phyloP scores from a whole-genome alignment of 2,888 invertebrate genomes.

The Acanthoscelides obtectus region DNA sequence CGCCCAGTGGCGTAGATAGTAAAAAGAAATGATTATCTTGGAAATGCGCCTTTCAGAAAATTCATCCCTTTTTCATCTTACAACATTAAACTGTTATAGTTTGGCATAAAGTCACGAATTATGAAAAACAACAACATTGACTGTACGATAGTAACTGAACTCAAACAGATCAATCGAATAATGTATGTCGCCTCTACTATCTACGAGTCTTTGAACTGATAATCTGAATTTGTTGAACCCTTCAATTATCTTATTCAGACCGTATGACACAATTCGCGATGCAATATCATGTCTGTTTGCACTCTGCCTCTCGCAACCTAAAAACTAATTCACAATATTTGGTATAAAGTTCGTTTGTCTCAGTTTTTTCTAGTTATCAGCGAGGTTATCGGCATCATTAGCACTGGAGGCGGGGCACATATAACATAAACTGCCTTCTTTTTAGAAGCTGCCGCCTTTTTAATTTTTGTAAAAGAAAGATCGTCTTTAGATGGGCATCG shows the following conservation, averaged over 20 bases:
- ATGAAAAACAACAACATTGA: too few relatives aligned
- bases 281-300: background rate
- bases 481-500: too few relatives aligned
- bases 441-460: too few relatives aligned
- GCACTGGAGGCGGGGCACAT: background rate
- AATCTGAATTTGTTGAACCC: background rate
- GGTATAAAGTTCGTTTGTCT: background rate
- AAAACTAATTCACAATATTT: background rate
- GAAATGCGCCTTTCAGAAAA: too few relatives aligned
- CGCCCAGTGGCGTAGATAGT: too few relatives aligned
- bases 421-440: background rate
- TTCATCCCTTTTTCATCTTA: too few relatives aligned
- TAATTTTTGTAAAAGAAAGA: too few relatives aligned
- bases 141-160: background rate
- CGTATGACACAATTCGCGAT: background rate
- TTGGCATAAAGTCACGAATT: too few relatives aligned
- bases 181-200: background rate
- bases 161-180: background rate
- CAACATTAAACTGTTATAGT: too few relatives aligned
- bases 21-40: too few relatives aligned
- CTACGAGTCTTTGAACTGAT: background rate
- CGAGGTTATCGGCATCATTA: background rate
- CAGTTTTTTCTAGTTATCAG: background rate
- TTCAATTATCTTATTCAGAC: background rate
- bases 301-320: background rate